Conservation (phyloP, 2,888 invertebrate genomes). For the Chrysolina oricalcia region DNA sequence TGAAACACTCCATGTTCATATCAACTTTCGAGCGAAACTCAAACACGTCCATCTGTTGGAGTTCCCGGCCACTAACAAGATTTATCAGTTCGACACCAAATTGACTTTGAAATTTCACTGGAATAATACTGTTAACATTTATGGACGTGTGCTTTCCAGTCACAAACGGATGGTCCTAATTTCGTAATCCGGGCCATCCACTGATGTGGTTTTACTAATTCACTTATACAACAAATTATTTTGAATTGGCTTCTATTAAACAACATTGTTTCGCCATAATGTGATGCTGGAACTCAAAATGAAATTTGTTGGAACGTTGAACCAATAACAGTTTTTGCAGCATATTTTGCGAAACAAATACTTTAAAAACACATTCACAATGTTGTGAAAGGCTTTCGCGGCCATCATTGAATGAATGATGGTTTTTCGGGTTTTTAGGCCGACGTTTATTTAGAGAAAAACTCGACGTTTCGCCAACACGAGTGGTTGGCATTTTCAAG, state of each 20-base stretch:
- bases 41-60: background rate
- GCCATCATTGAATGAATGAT: too few species aligned
- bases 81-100: conserved; percentile 9
- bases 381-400: too few species aligned
- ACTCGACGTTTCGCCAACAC: too few species aligned
- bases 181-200: conserved; percentile 28
- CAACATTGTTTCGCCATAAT: conserved; percentile 22
- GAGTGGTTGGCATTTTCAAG: too few species aligned
- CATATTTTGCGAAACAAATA: background rate
- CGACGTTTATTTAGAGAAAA: too few species aligned
- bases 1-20: background rate
- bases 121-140: conserved; percentile 11
- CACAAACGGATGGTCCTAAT: conserved; percentile 41
- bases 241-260: conserved; percentile 31
- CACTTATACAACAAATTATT: conserved; percentile 42
- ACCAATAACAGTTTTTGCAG: background rate
- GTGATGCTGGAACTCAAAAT: conserved; percentile 2
- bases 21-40: background rate
- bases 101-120: conserved; percentile 9
- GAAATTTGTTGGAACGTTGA: background rate
- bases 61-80: background rate
- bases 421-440: too few species aligned
- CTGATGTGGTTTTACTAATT: conserved; percentile 36
- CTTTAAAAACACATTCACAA: background rate
- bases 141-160: conserved; percentile 32